phyloP scores from a whole-genome alignment of 2,113 vertebrate species.

The Corythaixoides concolor region DNA sequence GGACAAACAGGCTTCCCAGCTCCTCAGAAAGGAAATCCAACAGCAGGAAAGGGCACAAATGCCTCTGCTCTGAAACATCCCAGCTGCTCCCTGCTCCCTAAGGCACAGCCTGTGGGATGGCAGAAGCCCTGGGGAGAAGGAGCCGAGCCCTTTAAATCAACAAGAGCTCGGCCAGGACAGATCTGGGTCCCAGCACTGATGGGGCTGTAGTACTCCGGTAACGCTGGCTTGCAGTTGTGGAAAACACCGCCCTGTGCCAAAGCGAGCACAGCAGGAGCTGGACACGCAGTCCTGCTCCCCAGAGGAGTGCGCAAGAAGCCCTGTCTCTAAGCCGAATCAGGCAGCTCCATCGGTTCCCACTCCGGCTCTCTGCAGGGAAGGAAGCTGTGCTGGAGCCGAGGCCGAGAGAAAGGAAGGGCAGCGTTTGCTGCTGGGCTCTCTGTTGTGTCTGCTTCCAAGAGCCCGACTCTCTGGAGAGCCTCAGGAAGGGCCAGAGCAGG shows the following conservation, averaged over 20 bases:
- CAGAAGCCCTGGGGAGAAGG: background rate
- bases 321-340: accelerated
- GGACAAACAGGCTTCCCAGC: background rate
- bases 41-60: background rate
- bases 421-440: background rate
- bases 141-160: background rate
- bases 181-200: background rate
- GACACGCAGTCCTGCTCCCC: background rate
- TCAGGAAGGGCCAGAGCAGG: background rate
- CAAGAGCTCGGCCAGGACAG: background rate
- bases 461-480: background rate
- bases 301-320: background rate
- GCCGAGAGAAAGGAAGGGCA: background rate
- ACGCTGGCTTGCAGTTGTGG: background rate
- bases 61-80: slow-evolving; percentile 43
- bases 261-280: background rate
- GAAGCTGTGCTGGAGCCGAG: background rate
- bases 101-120: background rate
- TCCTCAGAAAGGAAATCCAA: slow-evolving; percentile 16
- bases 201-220: background rate
- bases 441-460: background rate
- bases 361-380: accelerated
- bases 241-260: background rate
- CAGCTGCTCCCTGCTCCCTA: background rate
- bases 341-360: background rate